phyloP scores from a whole-genome alignment of 2,113 vertebrate species.

The Leptobrachium ailaonicum region DNA sequence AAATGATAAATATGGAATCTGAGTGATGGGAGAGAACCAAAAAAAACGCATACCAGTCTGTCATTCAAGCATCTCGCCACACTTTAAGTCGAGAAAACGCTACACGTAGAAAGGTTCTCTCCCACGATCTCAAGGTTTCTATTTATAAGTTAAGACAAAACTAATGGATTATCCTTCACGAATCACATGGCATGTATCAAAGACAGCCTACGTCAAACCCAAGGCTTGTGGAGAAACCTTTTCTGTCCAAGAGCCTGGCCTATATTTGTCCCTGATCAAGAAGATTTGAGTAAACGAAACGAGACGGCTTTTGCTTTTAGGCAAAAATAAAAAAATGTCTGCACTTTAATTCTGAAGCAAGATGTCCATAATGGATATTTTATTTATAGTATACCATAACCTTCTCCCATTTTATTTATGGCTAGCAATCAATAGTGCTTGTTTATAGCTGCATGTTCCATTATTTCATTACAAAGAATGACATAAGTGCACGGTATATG shows the following conservation, averaged over 20 bases:
- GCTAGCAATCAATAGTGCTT: neutral
- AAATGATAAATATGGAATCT: conserved; percentile 12
- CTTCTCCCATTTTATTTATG: neutral
- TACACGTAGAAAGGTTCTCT: neutral
- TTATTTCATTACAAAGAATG: neutral
- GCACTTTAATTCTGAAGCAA: neutral
- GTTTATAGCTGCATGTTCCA: neutral
- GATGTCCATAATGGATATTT: neutral
- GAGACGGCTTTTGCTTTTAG: too few relatives aligned
- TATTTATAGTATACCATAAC: neutral
- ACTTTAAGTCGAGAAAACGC: conserved; percentile 21
- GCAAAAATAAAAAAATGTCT: too few relatives aligned
- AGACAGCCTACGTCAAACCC: neutral
- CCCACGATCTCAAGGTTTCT: conserved; percentile 26
- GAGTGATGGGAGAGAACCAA: conserved; percentile 9
- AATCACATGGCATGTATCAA: neutral
- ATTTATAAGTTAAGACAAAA: conserved; percentile 7
- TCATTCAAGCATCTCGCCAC: conserved; percentile 11
- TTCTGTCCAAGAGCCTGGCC: neutral
- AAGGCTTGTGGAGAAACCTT: neutral
- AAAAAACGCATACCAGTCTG: conserved; percentile 25
- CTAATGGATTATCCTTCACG: neutral
- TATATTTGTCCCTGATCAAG: neutral
- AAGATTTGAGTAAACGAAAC: too few relatives aligned
- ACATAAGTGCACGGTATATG: neutral